Percentiles rank a stretch among this genome's conserved stretches.
Evolutionary conservation across 2,888 invertebrate genomes (phyloP).

Genomic region (Troides helena): DNA sequence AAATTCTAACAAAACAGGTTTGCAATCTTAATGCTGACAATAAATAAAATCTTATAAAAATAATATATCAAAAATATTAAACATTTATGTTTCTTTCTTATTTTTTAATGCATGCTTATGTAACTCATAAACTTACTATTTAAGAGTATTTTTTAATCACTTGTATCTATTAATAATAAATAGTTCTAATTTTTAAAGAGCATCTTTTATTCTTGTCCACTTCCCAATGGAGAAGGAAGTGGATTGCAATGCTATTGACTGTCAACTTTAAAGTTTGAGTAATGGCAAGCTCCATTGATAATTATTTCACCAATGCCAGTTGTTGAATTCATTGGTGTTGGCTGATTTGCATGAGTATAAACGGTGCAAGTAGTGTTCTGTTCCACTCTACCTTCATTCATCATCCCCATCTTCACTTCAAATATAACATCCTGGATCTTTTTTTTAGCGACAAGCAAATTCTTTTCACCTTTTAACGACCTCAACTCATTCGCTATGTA

Average conservation of each 20-base stretch:
- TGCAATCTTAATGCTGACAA: not conserved
- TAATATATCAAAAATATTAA: constrained; percentile 1
- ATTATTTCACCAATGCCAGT: constrained; percentile 69
- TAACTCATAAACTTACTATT: not conserved
- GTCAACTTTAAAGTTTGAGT: constrained; percentile 71
- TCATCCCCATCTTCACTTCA: constrained; percentile 81
- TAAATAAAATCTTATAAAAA: not conserved
- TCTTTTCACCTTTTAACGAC: constrained; percentile 77
- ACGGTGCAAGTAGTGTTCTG: constrained; percentile 51
- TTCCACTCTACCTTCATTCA: constrained; percentile 60
- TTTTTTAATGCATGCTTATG: not conserved
- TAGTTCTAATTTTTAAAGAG: constrained; percentile 35
- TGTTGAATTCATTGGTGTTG: constrained; percentile 51
- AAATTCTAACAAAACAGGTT: not conserved
- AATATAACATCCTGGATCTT: constrained; percentile 82
- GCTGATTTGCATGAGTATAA: constrained; percentile 48
- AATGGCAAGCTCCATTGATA: constrained; percentile 66
- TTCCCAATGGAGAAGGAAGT: constrained; percentile 65
- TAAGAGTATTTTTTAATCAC: constrained; percentile 1
- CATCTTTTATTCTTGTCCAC: constrained; percentile 59
- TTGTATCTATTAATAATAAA: not conserved
- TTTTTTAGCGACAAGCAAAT: constrained; percentile 78
- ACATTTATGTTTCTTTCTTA: not conserved
- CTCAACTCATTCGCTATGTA: constrained; percentile 81
- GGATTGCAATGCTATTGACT: constrained; percentile 67